Conservation (phyloP, 2,113 vertebrate genomes). For the Tiliqua scincoides region DNA sequence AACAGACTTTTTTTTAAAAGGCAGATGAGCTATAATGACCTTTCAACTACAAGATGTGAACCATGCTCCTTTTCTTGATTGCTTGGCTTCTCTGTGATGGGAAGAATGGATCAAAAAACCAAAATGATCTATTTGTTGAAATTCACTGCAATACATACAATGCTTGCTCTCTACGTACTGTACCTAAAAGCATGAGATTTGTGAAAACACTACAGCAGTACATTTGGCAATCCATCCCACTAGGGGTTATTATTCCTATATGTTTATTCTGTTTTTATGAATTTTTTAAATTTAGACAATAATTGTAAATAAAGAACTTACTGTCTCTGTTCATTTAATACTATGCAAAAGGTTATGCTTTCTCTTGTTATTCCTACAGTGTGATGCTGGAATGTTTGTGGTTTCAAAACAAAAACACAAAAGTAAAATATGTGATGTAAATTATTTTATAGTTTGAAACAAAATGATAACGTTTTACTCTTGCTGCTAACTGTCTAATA, state of each 20-base stretch:
- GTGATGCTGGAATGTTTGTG: slow-evolving; percentile 95
- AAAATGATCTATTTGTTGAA: slow-evolving; percentile 80
- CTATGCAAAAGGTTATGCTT: slow-evolving; percentile 99
- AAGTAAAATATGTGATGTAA: slow-evolving; percentile 86
- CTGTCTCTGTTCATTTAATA: slow-evolving; percentile 99
- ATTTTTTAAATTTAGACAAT: slow-evolving; percentile 98
- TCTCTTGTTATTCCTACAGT: slow-evolving; percentile 89
- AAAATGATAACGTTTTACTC: slow-evolving; percentile 84
- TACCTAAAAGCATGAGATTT: slow-evolving; percentile 99
- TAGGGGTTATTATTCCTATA: slow-evolving; percentile 93
- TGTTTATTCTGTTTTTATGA: slow-evolving; percentile 98
- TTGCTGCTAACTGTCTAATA: slow-evolving; percentile 89
- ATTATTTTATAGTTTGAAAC: slow-evolving; percentile 87
- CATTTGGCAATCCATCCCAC: slow-evolving; percentile 92
- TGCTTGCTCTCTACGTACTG: slow-evolving; percentile 91
- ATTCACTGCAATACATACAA: slow-evolving; percentile 90
- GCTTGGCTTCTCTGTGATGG: slow-evolving; percentile 79
- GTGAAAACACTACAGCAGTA: slow-evolving; percentile 91
- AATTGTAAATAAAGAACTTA: slow-evolving; percentile 99
- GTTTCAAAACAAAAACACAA: slow-evolving; percentile 82
- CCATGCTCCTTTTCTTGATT: slow-evolving; percentile 72
- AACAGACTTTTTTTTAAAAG: slow-evolving; percentile 55
- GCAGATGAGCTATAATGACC: slow-evolving; percentile 65
- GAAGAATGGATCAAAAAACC: slow-evolving; percentile 74
- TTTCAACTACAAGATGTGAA: slow-evolving; percentile 71